phyloP scores from a whole-genome alignment of 2,797 vertebrate genomes.

The Myripristis jacobus region DNA sequence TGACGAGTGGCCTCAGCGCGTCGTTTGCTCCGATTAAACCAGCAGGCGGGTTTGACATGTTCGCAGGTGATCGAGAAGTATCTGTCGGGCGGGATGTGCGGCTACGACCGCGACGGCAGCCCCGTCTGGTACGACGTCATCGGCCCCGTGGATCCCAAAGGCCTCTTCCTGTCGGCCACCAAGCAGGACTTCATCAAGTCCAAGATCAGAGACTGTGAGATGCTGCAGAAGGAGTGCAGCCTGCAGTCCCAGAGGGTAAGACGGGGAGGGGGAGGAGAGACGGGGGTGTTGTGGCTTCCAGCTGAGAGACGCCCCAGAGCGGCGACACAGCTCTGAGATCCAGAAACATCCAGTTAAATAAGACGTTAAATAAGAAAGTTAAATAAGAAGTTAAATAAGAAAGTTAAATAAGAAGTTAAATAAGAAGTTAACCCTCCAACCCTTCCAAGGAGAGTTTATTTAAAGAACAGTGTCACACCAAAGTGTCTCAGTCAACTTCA shows the following conservation, averaged over 20 bases:
- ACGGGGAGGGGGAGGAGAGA: not conserved
- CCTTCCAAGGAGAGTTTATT: too few species aligned
- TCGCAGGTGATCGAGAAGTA: conserved; percentile 86
- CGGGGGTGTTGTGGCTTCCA: not conserved
- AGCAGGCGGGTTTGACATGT: not conserved
- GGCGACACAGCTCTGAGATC: too few species aligned
- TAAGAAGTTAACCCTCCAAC: too few species aligned
- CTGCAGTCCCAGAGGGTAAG: conserved; percentile 87
- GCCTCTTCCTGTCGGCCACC: conserved; percentile 92
- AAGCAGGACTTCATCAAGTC: conserved; percentile 96
- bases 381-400: too few species aligned
- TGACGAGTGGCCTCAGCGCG: not conserved
- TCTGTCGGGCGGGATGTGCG: conserved; percentile 92
- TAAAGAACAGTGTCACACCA: too few species aligned
- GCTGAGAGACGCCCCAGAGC: too few species aligned
- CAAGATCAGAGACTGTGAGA: conserved; percentile 94
- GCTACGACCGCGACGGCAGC: conserved; percentile 89
- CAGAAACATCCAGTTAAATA: too few species aligned
- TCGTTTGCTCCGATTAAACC: not conserved
- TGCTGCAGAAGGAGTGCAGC: conserved; percentile 84
- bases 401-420: too few species aligned
- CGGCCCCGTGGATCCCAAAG: conserved; percentile 93
- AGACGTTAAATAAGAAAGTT: too few species aligned
- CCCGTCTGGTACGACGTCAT: conserved; percentile 95
- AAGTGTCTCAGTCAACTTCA: too few species aligned